These are phyloP conservation scores for Labrus mixtus DNA, from an alignment of 2,113 vertebrate genomes.

Conservation along the genomic window DNA sequence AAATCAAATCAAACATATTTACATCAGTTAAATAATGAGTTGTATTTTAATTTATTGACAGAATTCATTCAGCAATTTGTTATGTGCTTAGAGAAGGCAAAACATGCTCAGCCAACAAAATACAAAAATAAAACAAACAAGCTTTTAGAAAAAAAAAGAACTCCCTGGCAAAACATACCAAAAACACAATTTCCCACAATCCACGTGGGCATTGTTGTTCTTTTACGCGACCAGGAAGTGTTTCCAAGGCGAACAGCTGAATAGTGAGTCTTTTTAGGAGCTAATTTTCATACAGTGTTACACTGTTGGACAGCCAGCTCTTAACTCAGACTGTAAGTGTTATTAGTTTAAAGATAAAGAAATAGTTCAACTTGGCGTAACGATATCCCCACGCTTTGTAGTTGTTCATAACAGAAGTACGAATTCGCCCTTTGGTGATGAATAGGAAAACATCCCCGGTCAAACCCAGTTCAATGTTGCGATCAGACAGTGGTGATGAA, in stretches of 20 bases:
- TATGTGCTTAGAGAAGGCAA: no score
- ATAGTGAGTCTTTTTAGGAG: conserved; percentile 28
- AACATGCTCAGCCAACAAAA: no score
- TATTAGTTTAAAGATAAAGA: not conserved
- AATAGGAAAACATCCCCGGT: not conserved
- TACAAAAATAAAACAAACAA: no score
- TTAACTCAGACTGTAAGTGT: not conserved
- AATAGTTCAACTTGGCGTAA: no score
- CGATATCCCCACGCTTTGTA: not conserved
- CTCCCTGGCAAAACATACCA: not conserved
- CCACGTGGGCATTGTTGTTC: conserved; percentile 17
- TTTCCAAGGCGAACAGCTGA: not conserved
- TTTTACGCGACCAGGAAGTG: conserved; percentile 47
- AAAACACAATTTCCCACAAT: conserved; percentile 72
- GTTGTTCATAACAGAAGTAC: not conserved
- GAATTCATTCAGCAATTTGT: no score
- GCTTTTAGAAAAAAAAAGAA: no score
- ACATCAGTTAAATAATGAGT: no score
- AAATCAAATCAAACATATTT: no score
- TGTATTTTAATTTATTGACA: no score
- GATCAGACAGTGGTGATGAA: not conserved
- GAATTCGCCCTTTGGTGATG: no score
- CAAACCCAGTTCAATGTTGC: not conserved
- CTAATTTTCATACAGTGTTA: not conserved
- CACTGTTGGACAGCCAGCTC: not conserved